Conservation (phyloP, 2,888 invertebrate genomes). For the Cotesia congregata region DNA sequence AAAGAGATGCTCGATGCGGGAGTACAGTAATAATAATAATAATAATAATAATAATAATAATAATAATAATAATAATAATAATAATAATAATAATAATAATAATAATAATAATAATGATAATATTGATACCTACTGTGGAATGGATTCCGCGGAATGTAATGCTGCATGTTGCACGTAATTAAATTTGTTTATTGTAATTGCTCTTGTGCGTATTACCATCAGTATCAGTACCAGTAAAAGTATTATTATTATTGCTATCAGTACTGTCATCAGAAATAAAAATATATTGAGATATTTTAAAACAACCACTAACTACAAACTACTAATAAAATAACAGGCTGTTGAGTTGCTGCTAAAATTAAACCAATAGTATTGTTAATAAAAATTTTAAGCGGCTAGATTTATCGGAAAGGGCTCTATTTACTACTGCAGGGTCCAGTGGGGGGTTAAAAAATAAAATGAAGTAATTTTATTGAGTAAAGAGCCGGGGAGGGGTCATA, state of each 20-base stretch:
- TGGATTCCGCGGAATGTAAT: constrained; percentile 18
- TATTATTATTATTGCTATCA: not conserved
- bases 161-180: constrained; percentile 19
- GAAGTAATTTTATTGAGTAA: too few species aligned
- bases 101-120: not conserved
- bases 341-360: too few species aligned
- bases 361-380: too few species aligned
- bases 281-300: not conserved
- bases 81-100: too few species aligned
- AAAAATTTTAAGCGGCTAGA: too few species aligned
- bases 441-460: too few species aligned
- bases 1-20: not conserved
- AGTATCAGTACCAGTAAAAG: not conserved
- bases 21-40: not conserved
- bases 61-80: not conserved
- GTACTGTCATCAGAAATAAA: not conserved
- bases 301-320: not conserved
- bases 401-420: too few species aligned
- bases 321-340: not conserved
- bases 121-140: not conserved
- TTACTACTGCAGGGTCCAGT: too few species aligned
- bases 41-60: not conserved
- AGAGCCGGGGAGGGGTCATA: not conserved
- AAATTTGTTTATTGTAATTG: constrained; percentile 19
- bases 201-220: constrained; percentile 1